Evolutionary conservation across 2,113 vertebrate genomes (phyloP).

Genomic region (Odontophorus gujanensis): DNA sequence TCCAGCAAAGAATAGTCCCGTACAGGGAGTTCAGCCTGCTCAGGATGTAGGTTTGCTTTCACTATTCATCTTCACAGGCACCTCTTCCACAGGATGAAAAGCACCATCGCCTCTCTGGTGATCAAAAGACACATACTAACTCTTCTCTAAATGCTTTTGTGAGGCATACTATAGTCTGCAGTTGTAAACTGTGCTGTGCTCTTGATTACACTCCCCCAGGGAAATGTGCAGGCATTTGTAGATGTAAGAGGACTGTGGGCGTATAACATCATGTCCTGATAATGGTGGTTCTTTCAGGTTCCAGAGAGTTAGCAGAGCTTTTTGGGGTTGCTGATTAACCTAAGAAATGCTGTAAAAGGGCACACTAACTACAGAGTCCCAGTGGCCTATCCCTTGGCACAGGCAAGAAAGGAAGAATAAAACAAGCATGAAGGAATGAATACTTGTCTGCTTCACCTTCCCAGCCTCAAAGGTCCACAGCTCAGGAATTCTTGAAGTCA

Average conservation of each 20-base stretch:
- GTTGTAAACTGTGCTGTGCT: not conserved
- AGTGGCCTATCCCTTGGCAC: not conserved
- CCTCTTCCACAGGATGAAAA: not conserved
- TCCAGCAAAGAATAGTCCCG: not conserved
- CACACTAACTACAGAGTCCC: not conserved
- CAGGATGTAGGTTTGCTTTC: not conserved
- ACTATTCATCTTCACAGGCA: not conserved
- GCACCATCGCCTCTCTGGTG: rapidly evolving
- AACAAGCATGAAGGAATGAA: rapidly evolving
- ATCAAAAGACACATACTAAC: not conserved
- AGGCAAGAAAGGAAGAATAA: not conserved
- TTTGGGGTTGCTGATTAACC: not conserved
- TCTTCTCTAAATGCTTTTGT: not conserved
- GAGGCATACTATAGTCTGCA: no score
- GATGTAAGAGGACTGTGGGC: not conserved
- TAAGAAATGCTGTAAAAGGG: not conserved
- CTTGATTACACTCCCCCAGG: not conserved
- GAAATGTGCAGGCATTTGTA: not conserved
- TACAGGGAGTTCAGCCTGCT: rapidly evolving
- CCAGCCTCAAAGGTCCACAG: not conserved
- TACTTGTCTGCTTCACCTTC: not conserved
- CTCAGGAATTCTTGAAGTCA: slow-evolving; percentile 19
- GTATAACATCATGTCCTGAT: not conserved
- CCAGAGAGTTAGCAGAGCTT: not conserved
- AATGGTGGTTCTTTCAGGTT: not conserved